Conservation (phyloP, 2,888 invertebrate species). For the Helleia helle region DNA sequence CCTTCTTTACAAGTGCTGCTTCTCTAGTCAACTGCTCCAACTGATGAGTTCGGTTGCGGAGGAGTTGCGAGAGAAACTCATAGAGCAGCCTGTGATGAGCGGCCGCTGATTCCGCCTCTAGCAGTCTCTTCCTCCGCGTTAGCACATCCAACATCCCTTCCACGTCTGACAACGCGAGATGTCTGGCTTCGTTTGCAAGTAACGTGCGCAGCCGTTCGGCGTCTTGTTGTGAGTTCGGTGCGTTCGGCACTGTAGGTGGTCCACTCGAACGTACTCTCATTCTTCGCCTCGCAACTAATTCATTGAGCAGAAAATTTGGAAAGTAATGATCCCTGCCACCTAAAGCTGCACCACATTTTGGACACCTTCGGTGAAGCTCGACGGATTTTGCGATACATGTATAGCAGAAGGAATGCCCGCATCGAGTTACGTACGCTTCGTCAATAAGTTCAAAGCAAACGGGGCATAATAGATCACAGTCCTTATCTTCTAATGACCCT, state of each 20-base stretch:
- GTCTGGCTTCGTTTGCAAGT: slow-evolving; percentile 79
- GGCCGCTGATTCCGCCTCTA: slow-evolving; percentile 86
- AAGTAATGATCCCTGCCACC: slow-evolving; percentile 82
- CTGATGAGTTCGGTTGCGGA: slow-evolving; percentile 78
- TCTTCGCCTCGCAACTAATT: slow-evolving; percentile 82
- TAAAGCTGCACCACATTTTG: slow-evolving; percentile 85
- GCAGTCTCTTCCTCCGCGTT: slow-evolving; percentile 82
- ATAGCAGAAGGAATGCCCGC: slow-evolving; percentile 94
- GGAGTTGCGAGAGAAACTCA: slow-evolving; percentile 86
- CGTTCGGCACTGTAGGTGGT: slow-evolving; percentile 1
- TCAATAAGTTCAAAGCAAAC: slow-evolving; percentile 92
- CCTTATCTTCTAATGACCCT: slow-evolving; percentile 77
- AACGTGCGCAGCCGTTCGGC: slow-evolving; percentile 65
- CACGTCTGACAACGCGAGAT: slow-evolving; percentile 83
- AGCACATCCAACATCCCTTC: slow-evolving; percentile 87
- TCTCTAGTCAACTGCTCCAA: slow-evolving; percentile 75
- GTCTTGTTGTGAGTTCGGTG: slow-evolving; percentile 2
- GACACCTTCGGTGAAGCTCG: slow-evolving; percentile 83
- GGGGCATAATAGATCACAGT: slow-evolving; percentile 77
- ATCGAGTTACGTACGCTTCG: slow-evolving; percentile 92
- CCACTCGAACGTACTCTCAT: slow-evolving; percentile 36
- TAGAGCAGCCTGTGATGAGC: slow-evolving; percentile 87
- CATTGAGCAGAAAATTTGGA: slow-evolving; percentile 90
- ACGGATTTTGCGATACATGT: slow-evolving; percentile 92
- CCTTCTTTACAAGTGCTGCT: slow-evolving; percentile 78